Evolutionary conservation across 2,888 invertebrate species (phyloP), one percentile per base, ranked within the genome.

Genomic region (Amblyjoppa fuscipennis): DNA sequence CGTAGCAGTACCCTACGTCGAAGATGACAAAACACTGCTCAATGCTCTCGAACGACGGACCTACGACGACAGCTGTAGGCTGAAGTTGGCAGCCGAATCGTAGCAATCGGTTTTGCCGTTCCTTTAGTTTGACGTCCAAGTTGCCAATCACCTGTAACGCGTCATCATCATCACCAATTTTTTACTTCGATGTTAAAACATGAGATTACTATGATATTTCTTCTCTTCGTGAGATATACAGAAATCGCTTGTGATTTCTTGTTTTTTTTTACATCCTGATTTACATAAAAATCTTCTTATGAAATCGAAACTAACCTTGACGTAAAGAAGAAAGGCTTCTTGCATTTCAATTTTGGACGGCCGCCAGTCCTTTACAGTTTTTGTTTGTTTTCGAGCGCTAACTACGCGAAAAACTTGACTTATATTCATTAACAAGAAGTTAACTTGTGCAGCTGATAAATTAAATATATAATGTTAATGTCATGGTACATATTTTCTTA

Each of bases 11-110:
- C 3, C 41, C 66, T 9, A n/a, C 20, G 53, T 45, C 76, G 53
- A 76, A 68, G 31, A 76, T 66, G 20, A 76, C 75, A 51, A 76
- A 76, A 34, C 51, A 34, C 66, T 66, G 66, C 9, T 11, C 28
- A 11, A 76, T 76, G 28, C 49, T 41, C 31, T 76, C 75, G 41
- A 66, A 66, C 51, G 75, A 76, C 31, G 66, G 64, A 16, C 75
- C 75, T n/a, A 76, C 64, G 51, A 76, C 64, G 41, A 51, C 75
- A 13, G 34, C 64, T 49, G 51, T 4, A 51, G 75, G 64, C 51
- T 76, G 75, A n/a, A 76, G 51, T 66, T 76, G 75, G 34, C 75
- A 76, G 16, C 66, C 64, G 25, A 76, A 76, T 76, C 75, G 75
- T 9, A 51, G 2, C 9, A 76, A 38, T 3, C 75, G 61, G 13